phyloP scores from a whole-genome alignment of 2,888 invertebrate species.

The Agonum fuliginosum region DNA sequence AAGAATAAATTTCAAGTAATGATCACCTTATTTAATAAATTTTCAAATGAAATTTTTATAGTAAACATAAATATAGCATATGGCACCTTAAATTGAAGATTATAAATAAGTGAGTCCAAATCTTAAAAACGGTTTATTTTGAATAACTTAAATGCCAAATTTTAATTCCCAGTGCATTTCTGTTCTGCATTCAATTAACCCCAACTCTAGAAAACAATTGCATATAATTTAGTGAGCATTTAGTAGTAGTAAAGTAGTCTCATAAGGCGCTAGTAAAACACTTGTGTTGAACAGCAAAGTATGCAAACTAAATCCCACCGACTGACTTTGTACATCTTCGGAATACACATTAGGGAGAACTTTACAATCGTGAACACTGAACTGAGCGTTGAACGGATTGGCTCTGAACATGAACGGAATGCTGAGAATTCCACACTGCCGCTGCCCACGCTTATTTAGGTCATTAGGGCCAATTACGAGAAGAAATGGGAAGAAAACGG shows the following conservation, averaged over 20 bases:
- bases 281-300: slow-evolving; percentile 10
- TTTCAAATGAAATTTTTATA: too few species aligned
- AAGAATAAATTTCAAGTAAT: too few species aligned
- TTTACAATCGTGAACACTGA: slow-evolving; percentile 33
- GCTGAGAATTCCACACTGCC: slow-evolving; percentile 11
- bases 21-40: too few species aligned
- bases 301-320: slow-evolving; percentile 34
- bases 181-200: background rate
- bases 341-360: slow-evolving; percentile 29
- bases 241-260: background rate
- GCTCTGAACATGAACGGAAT: background rate
- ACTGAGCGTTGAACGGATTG: too few species aligned
- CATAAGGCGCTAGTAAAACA: background rate
- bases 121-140: too few species aligned
- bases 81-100: too few species aligned
- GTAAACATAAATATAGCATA: too few species aligned
- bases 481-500: background rate
- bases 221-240: slow-evolving; percentile 11
- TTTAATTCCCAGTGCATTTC: background rate
- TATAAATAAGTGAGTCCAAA: too few species aligned
- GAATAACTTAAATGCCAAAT: too few species aligned
- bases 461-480: slow-evolving; percentile 23
- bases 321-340: slow-evolving; percentile 18
- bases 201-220: background rate
- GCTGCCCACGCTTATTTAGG: background rate